Evolutionary conservation across 2,113 vertebrate genomes (phyloP).

Genomic region (Semnornis frantzii): DNA sequence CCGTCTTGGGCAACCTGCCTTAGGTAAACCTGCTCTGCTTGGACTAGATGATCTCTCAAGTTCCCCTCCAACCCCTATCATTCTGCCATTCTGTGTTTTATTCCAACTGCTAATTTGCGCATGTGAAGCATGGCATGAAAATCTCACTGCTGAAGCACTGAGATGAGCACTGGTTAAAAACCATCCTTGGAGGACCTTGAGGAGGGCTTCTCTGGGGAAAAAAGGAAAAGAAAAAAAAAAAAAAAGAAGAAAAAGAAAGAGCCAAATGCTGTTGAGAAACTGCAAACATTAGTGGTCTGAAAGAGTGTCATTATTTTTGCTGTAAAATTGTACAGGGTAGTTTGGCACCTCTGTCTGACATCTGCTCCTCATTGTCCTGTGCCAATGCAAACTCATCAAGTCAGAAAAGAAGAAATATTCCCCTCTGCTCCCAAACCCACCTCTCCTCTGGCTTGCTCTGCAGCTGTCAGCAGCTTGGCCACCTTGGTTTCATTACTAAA

Average conservation of each 20-base stretch:
- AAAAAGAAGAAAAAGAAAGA: background rate
- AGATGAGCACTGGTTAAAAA: conserved; percentile 30
- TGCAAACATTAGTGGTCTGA: conserved; percentile 18
- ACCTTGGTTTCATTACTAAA: conserved; percentile 44
- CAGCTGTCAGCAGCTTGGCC: conserved; percentile 56
- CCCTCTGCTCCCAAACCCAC: conserved; percentile 27
- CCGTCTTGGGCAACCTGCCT: too few species aligned
- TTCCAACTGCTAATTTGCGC: conserved; percentile 55
- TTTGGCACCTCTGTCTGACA: conserved; percentile 53
- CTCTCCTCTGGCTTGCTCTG: conserved; percentile 39
- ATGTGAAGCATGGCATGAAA: background rate
- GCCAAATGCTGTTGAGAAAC: background rate
- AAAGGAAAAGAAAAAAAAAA: background rate
- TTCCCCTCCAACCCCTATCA: too few species aligned
- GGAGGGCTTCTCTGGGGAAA: background rate
- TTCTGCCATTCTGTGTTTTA: background rate
- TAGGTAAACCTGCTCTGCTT: too few species aligned
- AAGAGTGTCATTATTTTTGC: conserved; percentile 34
- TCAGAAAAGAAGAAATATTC: conserved; percentile 59
- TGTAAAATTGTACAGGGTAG: conserved; percentile 36
- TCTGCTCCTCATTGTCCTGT: conserved; percentile 59
- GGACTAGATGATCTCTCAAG: too few species aligned
- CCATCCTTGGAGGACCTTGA: background rate
- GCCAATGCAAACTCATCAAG: conserved; percentile 65
- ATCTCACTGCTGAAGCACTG: conserved; percentile 10